phyloP scores from a whole-genome alignment of 1,140 invertebrate species.

The Druon quercuslanigerum region DNA sequence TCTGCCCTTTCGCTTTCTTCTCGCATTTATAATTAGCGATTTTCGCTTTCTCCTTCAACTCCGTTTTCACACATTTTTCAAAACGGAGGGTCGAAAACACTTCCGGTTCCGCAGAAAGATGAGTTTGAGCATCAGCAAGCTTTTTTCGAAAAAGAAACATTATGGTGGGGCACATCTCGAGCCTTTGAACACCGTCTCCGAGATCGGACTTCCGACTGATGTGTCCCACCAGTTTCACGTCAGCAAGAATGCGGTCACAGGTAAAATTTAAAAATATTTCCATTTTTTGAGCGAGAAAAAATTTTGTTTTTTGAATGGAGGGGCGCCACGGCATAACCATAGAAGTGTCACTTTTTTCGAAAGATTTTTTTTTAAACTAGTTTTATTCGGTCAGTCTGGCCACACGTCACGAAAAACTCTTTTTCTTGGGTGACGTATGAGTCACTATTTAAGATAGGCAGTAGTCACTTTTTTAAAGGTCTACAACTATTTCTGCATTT shows the following conservation, averaged over 20 bases:
- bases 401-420: too few relatives aligned
- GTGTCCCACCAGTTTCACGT: slow-evolving; percentile 90
- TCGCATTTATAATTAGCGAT: too few relatives aligned
- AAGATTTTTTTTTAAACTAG: too few relatives aligned
- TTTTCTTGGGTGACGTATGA: too few relatives aligned
- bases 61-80: background rate
- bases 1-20: too few relatives aligned
- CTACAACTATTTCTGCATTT: too few relatives aligned
- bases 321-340: too few relatives aligned
- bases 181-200: slow-evolving; percentile 66
- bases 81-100: slow-evolving; percentile 33
- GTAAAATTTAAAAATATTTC: background rate
- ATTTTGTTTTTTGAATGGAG: too few relatives aligned
- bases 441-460: too few relatives aligned
- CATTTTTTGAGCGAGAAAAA: background rate
- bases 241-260: slow-evolving; percentile 84
- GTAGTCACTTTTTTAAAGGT: too few relatives aligned
- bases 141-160: slow-evolving; percentile 70
- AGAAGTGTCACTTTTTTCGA: too few relatives aligned
- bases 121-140: slow-evolving; percentile 69
- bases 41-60: background rate
- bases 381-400: too few relatives aligned
- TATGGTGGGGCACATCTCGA: slow-evolving; percentile 36
- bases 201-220: slow-evolving; percentile 85
- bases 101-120: slow-evolving; percentile 56